phyloP scores from a whole-genome alignment of 2,888 invertebrate genomes.

The Rotaria sp. region DNA sequence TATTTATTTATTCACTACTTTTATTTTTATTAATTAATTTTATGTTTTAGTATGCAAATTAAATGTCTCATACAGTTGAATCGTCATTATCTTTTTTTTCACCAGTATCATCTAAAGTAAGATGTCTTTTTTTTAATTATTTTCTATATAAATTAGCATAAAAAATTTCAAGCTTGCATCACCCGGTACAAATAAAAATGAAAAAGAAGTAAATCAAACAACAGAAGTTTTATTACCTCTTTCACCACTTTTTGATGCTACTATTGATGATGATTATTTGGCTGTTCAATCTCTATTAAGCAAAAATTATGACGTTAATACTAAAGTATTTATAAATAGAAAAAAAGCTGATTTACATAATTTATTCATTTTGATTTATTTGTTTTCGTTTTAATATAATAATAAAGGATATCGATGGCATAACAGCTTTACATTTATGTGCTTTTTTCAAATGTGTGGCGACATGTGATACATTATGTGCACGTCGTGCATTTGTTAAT shows the following conservation, averaged over 20 bases:
- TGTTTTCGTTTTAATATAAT: too few relatives aligned
- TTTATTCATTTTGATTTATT: too few relatives aligned
- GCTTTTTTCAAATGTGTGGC: background rate
- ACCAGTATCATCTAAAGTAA: background rate
- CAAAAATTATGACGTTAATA: background rate
- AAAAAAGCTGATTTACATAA: too few relatives aligned
- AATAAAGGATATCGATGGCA: constrained; percentile 7
- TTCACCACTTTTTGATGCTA: background rate
- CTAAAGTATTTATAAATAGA: background rate
- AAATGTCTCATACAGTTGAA: background rate
- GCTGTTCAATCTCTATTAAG: background rate
- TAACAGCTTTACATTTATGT: background rate
- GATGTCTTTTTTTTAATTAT: too few relatives aligned
- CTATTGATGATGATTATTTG: constrained; percentile 12
- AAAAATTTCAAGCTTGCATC: background rate
- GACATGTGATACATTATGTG: constrained; percentile 14
- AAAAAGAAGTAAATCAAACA: background rate
- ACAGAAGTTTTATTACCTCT: background rate
- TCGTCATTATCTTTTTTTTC: background rate
- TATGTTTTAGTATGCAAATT: background rate
- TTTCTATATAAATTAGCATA: too few relatives aligned
- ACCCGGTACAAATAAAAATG: background rate
- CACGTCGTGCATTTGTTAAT: background rate
- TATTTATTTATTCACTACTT: background rate
- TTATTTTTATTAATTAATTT: background rate